Evolutionary conservation across 92 coral and sea anemone genomes (phyloP).

Genomic region (Actinostola sp.): DNA sequence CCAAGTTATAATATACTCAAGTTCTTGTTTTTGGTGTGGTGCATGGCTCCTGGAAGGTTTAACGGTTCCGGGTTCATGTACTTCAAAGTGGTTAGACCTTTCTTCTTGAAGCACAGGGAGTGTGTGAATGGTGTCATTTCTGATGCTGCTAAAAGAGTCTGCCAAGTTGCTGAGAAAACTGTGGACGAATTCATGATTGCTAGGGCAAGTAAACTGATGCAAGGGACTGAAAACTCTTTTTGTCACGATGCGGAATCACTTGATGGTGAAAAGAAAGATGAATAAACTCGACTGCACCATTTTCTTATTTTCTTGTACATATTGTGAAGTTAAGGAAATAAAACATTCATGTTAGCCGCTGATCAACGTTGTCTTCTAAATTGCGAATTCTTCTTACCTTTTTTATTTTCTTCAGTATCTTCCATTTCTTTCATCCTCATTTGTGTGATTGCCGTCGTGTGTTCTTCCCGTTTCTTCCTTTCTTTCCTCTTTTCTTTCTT

Average conservation of each 20-base stretch:
- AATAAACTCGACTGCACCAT: not conserved
- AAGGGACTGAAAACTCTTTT: conserved; percentile 16
- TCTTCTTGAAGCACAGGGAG: conserved; percentile 83
- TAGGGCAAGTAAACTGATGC: conserved; percentile 21
- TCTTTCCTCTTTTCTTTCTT: not conserved
- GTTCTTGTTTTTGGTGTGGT: conserved; percentile 85
- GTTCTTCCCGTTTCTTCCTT: not conserved
- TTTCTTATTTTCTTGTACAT: no score
- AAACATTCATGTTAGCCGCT: no score
- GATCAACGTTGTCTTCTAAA: no score
- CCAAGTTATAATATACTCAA: conserved; percentile 88
- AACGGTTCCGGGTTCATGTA: conserved; percentile 83
- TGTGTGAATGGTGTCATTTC: conserved; percentile 76
- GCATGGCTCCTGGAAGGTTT: conserved; percentile 87
- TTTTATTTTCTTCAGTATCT: no score
- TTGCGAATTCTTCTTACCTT: no score
- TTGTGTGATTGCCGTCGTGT: no score
- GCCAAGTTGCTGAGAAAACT: conserved; percentile 67
- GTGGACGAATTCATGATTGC: conserved; percentile 54
- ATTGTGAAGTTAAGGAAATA: no score
- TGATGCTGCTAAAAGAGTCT: conserved; percentile 74
- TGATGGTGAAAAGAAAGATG: conserved; percentile 2
- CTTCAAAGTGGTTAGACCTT: conserved; percentile 72
- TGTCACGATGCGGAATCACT: not conserved
- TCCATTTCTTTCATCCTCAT: no score